Evolutionary conservation across 2,113 vertebrate genomes (phyloP).

Genomic region (Andinoacara biseriatus): DNA sequence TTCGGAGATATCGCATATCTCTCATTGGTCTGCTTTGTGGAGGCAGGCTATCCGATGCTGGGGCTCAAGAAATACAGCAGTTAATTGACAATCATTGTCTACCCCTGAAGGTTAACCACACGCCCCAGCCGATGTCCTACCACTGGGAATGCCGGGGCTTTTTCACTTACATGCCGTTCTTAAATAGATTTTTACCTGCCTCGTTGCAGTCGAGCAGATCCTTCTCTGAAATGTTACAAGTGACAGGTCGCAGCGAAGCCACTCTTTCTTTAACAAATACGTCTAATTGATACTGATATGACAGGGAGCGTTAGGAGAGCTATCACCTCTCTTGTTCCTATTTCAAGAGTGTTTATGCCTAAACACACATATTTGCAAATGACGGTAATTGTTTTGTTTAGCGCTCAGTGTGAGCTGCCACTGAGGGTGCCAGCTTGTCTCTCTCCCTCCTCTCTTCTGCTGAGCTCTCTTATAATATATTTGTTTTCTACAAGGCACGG

Average conservation of each 20-base stretch:
- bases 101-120: constrained; percentile 78
- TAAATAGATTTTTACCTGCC: constrained; percentile 73
- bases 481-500: constrained; percentile 99
- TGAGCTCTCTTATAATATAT: constrained; percentile 86
- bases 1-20: constrained; percentile 72
- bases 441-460: constrained; percentile 71
- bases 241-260: constrained; percentile 47
- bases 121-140: constrained; percentile 74
- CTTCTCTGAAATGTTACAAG: constrained; percentile 37
- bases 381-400: constrained; percentile 83
- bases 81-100: constrained; percentile 83
- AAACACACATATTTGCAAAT: constrained; percentile 81
- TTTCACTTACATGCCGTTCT: constrained; percentile 74
- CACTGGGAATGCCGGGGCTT: constrained; percentile 71
- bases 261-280: constrained; percentile 39
- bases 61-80: constrained; percentile 72
- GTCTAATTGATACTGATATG: constrained; percentile 66
- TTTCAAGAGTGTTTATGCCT: constrained; percentile 75
- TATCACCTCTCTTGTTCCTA: constrained; percentile 62
- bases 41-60: constrained; percentile 66
- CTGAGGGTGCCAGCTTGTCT: constrained; percentile 81
- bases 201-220: constrained; percentile 50
- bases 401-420: constrained; percentile 82
- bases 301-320: constrained; percentile 51
- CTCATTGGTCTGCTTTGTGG: constrained; percentile 69